Percentiles rank a stretch among this genome's conserved stretches.
phyloP scores from a whole-genome alignment of 1,140 invertebrate genomes.

The Phymastichus coffea region DNA sequence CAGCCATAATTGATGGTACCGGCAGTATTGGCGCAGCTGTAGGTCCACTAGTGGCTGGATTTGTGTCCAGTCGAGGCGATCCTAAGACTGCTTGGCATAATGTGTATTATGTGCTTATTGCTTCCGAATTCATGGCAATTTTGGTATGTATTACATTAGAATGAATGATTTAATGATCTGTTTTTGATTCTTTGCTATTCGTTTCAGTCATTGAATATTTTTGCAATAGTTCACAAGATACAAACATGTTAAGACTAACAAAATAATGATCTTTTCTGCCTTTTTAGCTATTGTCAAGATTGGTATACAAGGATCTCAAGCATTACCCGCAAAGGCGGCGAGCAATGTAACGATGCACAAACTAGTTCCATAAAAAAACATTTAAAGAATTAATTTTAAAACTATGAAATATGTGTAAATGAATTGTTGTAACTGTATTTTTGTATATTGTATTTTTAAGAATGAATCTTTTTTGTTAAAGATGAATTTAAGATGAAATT shows the following conservation, averaged over 20 bases:
- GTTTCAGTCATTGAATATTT: too few species aligned
- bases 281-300: slow-evolving; percentile 46
- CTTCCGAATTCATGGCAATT: slow-evolving; percentile 77
- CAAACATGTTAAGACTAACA: too few species aligned
- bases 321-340: slow-evolving; percentile 41
- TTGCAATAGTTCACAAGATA: too few species aligned
- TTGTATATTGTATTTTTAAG: too few species aligned
- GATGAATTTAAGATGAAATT: neutral
- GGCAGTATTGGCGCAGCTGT: slow-evolving; percentile 91
- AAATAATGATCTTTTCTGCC: neutral
- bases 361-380: too few species aligned
- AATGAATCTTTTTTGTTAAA: slow-evolving; percentile 8
- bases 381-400: too few species aligned
- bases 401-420: neutral
- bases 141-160: slow-evolving; percentile 59
- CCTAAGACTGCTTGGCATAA: slow-evolving; percentile 69
- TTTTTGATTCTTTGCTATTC: neutral
- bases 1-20: slow-evolving; percentile 95
- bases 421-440: neutral
- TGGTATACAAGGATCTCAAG: slow-evolving; percentile 48
- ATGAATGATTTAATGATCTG: slow-evolving; percentile 5
- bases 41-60: slow-evolving; percentile 86
- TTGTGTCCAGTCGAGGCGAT: slow-evolving; percentile 62
- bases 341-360: slow-evolving; percentile 30
- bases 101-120: slow-evolving; percentile 92